These are phyloP conservation scores for Sipha flava DNA, from an alignment of 1,140 invertebrate genomes.

Conservation along the genomic window DNA sequence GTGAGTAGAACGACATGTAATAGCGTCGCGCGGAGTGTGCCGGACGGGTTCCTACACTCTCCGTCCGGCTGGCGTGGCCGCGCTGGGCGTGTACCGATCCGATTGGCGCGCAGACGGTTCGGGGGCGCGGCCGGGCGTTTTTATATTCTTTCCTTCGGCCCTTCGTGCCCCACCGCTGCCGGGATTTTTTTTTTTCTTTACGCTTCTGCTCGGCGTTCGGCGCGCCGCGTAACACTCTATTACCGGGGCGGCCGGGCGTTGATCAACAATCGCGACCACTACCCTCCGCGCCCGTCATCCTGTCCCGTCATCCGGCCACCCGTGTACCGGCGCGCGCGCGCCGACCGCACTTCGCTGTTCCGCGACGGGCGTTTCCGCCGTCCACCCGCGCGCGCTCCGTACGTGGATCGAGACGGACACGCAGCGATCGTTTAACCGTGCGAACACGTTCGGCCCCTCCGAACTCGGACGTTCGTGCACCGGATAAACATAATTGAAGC, in stretches of 20 bases:
- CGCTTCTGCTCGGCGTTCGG: background rate
- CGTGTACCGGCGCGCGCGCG: background rate
- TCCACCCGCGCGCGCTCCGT: background rate
- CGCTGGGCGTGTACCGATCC: background rate
- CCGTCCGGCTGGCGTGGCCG: background rate
- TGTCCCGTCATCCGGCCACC: background rate
- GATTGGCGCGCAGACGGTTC: constrained; percentile 2
- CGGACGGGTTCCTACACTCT: background rate
- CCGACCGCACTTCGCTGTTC: background rate
- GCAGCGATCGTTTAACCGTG: constrained; percentile 12
- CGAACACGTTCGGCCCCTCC: background rate
- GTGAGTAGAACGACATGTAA: background rate
- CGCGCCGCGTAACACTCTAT: background rate
- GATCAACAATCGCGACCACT: constrained; percentile 13
- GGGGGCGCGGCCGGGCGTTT: background rate
- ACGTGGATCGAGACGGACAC: background rate
- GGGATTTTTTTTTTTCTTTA: background rate
- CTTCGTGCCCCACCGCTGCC: no score
- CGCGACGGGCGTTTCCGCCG: background rate
- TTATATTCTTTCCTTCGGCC: background rate
- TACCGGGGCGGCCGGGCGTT: background rate
- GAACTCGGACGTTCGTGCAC: background rate
- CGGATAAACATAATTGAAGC: background rate
- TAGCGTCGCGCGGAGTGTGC: background rate
- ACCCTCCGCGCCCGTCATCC: background rate